Evolutionary conservation across 1,140 invertebrate genomes (phyloP), one percentile per base, ranked within the genome.

Genomic region (Hyphantria cunea): DNA sequence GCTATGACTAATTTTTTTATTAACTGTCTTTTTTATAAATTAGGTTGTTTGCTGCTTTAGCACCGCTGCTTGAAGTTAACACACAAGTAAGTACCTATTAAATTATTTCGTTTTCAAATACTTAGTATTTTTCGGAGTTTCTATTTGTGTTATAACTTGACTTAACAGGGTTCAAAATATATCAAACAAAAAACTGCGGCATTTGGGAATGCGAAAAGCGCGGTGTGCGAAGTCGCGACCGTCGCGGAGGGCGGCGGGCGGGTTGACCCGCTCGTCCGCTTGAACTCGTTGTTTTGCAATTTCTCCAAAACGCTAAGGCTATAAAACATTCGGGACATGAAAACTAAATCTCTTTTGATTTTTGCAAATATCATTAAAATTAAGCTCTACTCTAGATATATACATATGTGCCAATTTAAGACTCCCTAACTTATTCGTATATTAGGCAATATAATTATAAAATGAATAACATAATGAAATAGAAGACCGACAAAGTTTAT

Each of bases 401-500:
- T 9, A 32, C 0, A 3, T 8, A 8, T 15, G 0, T 45, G 14
- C 8, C 17, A 25, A 25, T 25, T 25, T 25, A 3, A 12, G 10
- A 6, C 32, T 51, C 12, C 33, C 0, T 11, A 15, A 48, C 33
- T 31, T 45, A 17, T 55, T 33, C 44, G 9, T 25, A 32, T 6
- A 55, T 32, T 25, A 31, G 12, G n/a, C 17, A 37, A 37, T 34
- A 41, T 33, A 48, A 25, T 10, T 31, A 13, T 17, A 25, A 33
- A n/a, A 51, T 42, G 34, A 33, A 42, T 47, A 42, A 25, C 32
- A 52, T 52, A 54, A 10, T 47, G 11, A 48, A 51, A 53, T 64
- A 61, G 58, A 51, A 45, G 37, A 63, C 85, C 87, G 87, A 90
- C 87, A 90, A 90, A 90, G 79, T 90, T 90, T 90, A 90, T 90